phyloP scores from a whole-genome alignment of 2,888 invertebrate genomes.

The Mechanitis mazaeus region DNA sequence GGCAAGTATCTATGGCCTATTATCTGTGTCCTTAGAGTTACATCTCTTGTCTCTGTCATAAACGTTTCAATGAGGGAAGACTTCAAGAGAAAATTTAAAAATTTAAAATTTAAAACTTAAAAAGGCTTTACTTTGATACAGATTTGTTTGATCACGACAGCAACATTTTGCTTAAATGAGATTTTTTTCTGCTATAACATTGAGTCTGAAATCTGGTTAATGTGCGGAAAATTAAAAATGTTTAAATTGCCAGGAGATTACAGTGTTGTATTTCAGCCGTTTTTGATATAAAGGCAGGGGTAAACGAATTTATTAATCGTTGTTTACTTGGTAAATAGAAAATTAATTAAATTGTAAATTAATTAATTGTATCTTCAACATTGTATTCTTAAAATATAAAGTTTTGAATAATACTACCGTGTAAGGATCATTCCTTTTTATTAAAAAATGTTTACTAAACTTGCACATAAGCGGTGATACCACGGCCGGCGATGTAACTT shows the following conservation, averaged over 20 bases:
- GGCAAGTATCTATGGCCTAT: slow-evolving; percentile 36
- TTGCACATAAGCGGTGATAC: slow-evolving; percentile 26
- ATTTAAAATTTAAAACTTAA: slow-evolving; percentile 12
- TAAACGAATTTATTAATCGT: slow-evolving; percentile 44
- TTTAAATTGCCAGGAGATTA: slow-evolving; percentile 48
- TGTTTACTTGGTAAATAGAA: slow-evolving; percentile 22
- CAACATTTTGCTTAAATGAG: slow-evolving; percentile 50
- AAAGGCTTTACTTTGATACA: slow-evolving; percentile 17
- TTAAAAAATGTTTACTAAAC: slow-evolving; percentile 21
- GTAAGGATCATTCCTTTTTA: slow-evolving; percentile 3
- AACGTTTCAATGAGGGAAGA: slow-evolving; percentile 39
- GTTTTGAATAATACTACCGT: slow-evolving; percentile 12
- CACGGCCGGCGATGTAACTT: slow-evolving; percentile 25
- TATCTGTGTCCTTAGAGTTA: slow-evolving; percentile 42
- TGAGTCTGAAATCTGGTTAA: slow-evolving; percentile 56
- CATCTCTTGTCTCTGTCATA: slow-evolving; percentile 43
- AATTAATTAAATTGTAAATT: slow-evolving; percentile 22
- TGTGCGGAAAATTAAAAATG: slow-evolving; percentile 64
- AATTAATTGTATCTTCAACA: not conserved
- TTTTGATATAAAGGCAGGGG: slow-evolving; percentile 43
- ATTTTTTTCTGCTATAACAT: slow-evolving; percentile 47
- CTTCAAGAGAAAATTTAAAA: slow-evolving; percentile 27
- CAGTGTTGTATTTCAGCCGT: slow-evolving; percentile 44
- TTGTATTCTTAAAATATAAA: slow-evolving; percentile 12
- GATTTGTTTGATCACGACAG: slow-evolving; percentile 41